Conservation (phyloP, 2,113 vertebrate species). For the Nyctereutes procyonoides region DNA sequence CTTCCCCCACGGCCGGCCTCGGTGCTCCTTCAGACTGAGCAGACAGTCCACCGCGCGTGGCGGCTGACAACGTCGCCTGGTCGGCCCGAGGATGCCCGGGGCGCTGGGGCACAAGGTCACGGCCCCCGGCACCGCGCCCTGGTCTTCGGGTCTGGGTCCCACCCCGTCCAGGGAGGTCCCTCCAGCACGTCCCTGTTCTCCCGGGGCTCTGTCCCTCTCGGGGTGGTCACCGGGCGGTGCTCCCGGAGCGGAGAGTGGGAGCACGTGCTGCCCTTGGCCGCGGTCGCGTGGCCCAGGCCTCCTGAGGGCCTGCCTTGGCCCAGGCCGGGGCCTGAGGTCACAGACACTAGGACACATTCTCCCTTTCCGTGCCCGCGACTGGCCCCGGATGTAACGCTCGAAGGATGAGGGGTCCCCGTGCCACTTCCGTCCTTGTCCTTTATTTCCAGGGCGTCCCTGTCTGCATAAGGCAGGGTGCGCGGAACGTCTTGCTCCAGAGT, state of each 20-base stretch:
- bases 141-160: slow-evolving; percentile 86
- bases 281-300: slow-evolving; percentile 91
- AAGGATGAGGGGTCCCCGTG: slow-evolving; percentile 87
- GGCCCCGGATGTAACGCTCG: slow-evolving; percentile 84
- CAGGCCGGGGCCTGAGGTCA: too few relatives aligned
- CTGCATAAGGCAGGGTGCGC: slow-evolving; percentile 89
- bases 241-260: slow-evolving; percentile 90
- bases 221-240: slow-evolving; percentile 82
- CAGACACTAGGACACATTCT: neutral
- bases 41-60: slow-evolving; percentile 89
- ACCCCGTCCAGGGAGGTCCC: slow-evolving; percentile 85
- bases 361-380: slow-evolving; percentile 82
- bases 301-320: slow-evolving; percentile 84
- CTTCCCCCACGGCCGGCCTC: slow-evolving; percentile 92
- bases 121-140: slow-evolving; percentile 87
- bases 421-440: slow-evolving; percentile 91
- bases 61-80: neutral
- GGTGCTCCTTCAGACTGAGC: slow-evolving; percentile 88
- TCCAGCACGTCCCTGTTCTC: slow-evolving; percentile 90
- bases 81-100: slow-evolving; percentile 42
- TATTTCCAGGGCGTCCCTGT: slow-evolving; percentile 87
- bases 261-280: slow-evolving; percentile 82
- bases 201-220: slow-evolving; percentile 86
- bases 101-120: slow-evolving; percentile 91
- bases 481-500: slow-evolving; percentile 95